Base-by-base conservation (phyloP, 1,140 invertebrate genomes). In the Tribolium madens region DNA sequence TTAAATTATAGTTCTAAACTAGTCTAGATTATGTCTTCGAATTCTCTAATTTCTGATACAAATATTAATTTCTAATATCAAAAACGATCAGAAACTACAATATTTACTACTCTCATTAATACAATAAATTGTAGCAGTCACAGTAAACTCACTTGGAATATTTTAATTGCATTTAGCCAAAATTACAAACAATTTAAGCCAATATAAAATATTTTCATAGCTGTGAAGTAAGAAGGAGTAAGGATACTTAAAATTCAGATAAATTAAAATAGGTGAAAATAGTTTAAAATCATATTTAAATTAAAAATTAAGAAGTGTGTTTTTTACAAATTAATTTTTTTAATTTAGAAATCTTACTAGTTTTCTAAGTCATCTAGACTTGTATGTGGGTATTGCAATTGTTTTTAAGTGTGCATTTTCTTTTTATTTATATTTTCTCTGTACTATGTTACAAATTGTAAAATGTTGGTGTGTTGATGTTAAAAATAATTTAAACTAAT, bases 111-210 rank as follows among this genome's bases (percentile, higher is more conserved):
- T 13, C 14, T 33, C 47, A 75, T 79, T 42, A 77, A 79, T 64
- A 69, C 76, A 76, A 75, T 48, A 47, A 26, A 26, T 26, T 26
- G 47, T 75, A 76, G 72, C 79, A 79, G 50, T 79, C 76, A 81
- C 81, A 82, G 75, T 79, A 71, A 82, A 82, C 81, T 82, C 80
- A 82, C 81, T 81, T 81, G 77, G 76, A 70, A 77, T 70, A 75
- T 50, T 73, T 73, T 76, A 46, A 79, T 79, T 79, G 77, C 73
- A 75, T 76, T 78, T 78, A 70, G 69, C 73, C 74, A 79, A 79
- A 64, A 68, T 68, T 75, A 68, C 33, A 48, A 77, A 77, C 50
- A 76, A 17, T 71, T 76, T 75, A 76, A 71, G 77, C 77, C 77
- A 76, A 78, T 78, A 71, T 48, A 72, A 76, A 73, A 73, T 73